Conservation (phyloP, 2,113 vertebrate genomes). For the Candoia aspera region DNA sequence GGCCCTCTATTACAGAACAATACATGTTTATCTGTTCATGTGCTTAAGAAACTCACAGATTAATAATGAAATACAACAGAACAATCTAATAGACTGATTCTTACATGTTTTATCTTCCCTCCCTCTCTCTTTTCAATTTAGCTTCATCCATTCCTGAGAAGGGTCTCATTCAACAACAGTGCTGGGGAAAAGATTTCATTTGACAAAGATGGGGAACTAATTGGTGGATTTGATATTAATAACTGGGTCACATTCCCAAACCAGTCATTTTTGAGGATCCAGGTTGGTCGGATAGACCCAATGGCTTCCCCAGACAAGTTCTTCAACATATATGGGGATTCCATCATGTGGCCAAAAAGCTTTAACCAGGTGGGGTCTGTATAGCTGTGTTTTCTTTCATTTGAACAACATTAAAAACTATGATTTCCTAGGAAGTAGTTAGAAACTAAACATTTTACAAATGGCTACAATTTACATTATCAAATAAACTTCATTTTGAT, state of each 20-base stretch:
- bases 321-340: not conserved
- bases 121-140: not conserved
- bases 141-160: not conserved
- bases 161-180: constrained; percentile 6
- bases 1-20: no score
- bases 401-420: not conserved
- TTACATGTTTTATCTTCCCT: not conserved
- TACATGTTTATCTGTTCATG: no score
- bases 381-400: not conserved
- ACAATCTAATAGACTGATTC: not conserved
- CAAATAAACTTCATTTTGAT: not conserved
- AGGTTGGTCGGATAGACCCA: not conserved
- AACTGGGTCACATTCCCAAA: constrained; percentile 17
- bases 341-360: not conserved
- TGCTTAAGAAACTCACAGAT: no score
- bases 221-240: constrained; percentile 1
- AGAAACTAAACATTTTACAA: not conserved
- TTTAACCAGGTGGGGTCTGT: not conserved
- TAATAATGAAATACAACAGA: no score
- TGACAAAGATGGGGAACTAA: not conserved
- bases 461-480: not conserved
- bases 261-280: not conserved
- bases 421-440: not conserved
- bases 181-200: not conserved
- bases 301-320: not conserved